Conservation (phyloP, 1,140 invertebrate genomes). For the Neodiprion virginianus region DNA sequence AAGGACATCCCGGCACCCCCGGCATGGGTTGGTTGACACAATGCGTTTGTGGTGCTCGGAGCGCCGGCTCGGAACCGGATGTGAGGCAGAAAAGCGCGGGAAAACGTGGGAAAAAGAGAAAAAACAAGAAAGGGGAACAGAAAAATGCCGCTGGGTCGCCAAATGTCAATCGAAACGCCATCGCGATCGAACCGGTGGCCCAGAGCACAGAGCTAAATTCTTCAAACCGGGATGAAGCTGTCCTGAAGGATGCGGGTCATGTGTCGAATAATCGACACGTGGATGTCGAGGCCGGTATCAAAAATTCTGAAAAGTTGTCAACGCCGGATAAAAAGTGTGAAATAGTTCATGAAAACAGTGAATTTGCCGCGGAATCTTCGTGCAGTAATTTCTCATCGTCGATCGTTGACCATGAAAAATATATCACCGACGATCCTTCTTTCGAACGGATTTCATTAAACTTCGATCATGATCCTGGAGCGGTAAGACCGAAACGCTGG, state of each 20-base stretch:
- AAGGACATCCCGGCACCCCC: neutral
- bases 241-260: too few species aligned
- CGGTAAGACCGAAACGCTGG: neutral
- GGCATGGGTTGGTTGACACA: constrained; percentile 30
- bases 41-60: constrained; percentile 30
- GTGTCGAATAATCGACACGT: too few species aligned
- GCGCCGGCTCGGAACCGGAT: constrained; percentile 11
- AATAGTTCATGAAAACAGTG: neutral
- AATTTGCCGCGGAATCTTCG: neutral
- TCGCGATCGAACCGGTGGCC: too few species aligned
- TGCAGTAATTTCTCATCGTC: neutral
- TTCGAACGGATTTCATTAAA: neutral
- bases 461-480: neutral
- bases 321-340: neutral
- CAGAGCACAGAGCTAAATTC: too few species aligned
- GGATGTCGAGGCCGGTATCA: too few species aligned
- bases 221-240: too few species aligned
- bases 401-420: too few species aligned
- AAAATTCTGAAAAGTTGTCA: neutral
- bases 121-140: constrained; percentile 13
- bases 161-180: too few species aligned
- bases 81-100: constrained; percentile 12
- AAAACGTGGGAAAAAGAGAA: constrained; percentile 21
- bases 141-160: neutral
- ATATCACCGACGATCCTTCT: too few species aligned